These are phyloP conservation scores for Onychostoma macrolepis DNA, from an alignment of 2,113 vertebrate genomes.

Conservation along the genomic window DNA sequence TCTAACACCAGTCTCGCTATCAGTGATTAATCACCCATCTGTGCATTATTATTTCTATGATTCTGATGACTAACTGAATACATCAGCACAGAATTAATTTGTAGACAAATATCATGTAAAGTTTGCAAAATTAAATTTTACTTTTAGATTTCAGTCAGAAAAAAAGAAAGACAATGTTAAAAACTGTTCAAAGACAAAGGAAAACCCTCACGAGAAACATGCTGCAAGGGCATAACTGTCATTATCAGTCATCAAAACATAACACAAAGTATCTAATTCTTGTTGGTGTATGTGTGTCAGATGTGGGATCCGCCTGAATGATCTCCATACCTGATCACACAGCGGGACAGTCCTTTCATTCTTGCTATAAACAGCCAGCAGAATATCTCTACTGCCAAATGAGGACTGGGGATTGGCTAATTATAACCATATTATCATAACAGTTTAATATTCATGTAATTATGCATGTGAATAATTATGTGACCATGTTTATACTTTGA, in stretches of 20 bases:
- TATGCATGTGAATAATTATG: slow-evolving; percentile 35
- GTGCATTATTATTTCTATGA: background rate
- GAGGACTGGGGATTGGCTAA: slow-evolving; percentile 31
- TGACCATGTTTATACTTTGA: slow-evolving; percentile 31
- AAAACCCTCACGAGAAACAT: background rate
- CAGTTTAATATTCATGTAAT: slow-evolving; percentile 46
- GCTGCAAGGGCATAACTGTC: background rate
- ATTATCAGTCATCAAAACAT: background rate
- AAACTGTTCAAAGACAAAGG: background rate
- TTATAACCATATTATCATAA: slow-evolving; percentile 42
- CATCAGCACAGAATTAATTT: background rate
- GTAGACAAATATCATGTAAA: background rate
- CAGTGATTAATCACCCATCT: slow-evolving; percentile 24
- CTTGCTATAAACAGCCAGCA: background rate
- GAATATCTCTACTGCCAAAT: slow-evolving; percentile 4
- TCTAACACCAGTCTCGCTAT: background rate
- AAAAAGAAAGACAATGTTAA: background rate
- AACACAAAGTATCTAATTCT: background rate
- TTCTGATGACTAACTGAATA: background rate
- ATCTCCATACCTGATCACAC: slow-evolving; percentile 16
- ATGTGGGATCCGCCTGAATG: slow-evolving; percentile 16
- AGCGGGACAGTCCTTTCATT: slow-evolving; percentile 21
- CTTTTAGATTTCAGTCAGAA: background rate
- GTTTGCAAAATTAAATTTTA: background rate
- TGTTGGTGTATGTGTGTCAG: background rate